Base-by-base conservation (phyloP, 1,140 invertebrate genomes). In the Lepidurus couesii region DNA sequence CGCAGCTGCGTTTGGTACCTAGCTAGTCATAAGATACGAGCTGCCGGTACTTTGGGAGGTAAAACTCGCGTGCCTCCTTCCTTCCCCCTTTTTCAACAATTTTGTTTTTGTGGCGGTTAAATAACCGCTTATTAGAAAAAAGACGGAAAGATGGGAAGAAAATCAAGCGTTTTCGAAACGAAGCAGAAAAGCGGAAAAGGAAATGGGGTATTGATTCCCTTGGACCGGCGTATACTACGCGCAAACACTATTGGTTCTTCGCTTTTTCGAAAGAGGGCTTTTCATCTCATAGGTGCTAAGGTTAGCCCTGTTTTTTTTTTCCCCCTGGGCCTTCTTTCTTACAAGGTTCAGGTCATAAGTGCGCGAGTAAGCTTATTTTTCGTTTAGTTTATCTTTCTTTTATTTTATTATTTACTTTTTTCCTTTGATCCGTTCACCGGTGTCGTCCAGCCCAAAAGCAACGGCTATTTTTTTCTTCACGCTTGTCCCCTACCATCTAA, bases 221-320 rank as follows among this genome's bases (percentile, higher is more conserved):
- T n/a, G 53, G 13, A 65, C 16, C 21, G 9, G 34, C 34, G 53
- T 65, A 3, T 65, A 16, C 53, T 65, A 65, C 53, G 53, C 53
- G 53, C 53, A 13, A 65, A 16, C 53, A 65, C 53, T 65, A 65
- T 65, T 65, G 53, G 53, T 65, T 65, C 53, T 65, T 16, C 13
- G 8, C 8, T n/a, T n/a, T 6, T 6, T 6, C 53, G 53, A 65
- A 65, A 65, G 21, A 65, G 21, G 21, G 21, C 7, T 13, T 47
- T 16, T 7, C 8, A 1, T 65, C 53, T 21, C n/a, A 65, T 21
- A 65, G 53, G 53, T 65, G 16, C 16, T n/a, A 13, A 65, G 53
- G 16, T 21, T 65, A 47, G 45, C 16, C 16, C 16, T 47, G 1
- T 16, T 47, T 47, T 47, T 47, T 47, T 47, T 47, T 47, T 47